phyloP scores from a whole-genome alignment of 1,140 invertebrate species.

The Drosophila pseudoobscura region DNA sequence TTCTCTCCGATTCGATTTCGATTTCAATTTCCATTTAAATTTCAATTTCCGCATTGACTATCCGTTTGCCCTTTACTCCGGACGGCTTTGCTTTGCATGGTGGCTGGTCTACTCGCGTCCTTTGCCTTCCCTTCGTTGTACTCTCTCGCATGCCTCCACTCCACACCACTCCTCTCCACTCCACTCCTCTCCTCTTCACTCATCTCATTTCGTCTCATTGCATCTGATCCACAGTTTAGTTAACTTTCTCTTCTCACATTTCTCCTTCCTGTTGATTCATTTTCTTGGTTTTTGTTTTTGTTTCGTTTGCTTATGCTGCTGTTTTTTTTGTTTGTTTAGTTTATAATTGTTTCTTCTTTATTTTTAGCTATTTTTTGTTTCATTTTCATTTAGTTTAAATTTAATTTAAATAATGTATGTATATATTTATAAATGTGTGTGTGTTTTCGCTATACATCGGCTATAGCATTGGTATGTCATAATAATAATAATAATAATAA shows the following conservation, averaged over 20 bases:
- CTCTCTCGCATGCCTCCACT: conserved; percentile 23
- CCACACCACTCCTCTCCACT: conserved; percentile 9
- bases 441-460: conserved; percentile 46
- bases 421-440: conserved; percentile 33
- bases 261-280: conserved; percentile 43
- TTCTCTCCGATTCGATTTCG: not conserved
- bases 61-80: conserved; percentile 9
- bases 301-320: conserved; percentile 34
- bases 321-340: conserved; percentile 27
- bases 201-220: not conserved
- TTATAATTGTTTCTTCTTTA: conserved; percentile 48
- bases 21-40: conserved; percentile 1
- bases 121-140: conserved; percentile 66
- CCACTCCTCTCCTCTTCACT: conserved; percentile 1
- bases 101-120: conserved; percentile 6
- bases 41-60: not conserved
- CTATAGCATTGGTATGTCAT: conserved; percentile 59
- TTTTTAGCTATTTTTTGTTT: conserved; percentile 43
- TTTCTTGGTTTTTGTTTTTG: conserved; percentile 13
- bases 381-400: conserved; percentile 54
- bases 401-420: conserved; percentile 58
- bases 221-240: conserved; percentile 29
- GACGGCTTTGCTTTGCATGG: conserved; percentile 24
- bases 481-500: conserved; percentile 35
- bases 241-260: conserved; percentile 48